A percentile compares a stretch with the other conserved stretches of the same genome.
These are phyloP conservation scores for Notothenia rossii DNA, from an alignment of 2,113 vertebrate species.

Conservation along the genomic window DNA sequence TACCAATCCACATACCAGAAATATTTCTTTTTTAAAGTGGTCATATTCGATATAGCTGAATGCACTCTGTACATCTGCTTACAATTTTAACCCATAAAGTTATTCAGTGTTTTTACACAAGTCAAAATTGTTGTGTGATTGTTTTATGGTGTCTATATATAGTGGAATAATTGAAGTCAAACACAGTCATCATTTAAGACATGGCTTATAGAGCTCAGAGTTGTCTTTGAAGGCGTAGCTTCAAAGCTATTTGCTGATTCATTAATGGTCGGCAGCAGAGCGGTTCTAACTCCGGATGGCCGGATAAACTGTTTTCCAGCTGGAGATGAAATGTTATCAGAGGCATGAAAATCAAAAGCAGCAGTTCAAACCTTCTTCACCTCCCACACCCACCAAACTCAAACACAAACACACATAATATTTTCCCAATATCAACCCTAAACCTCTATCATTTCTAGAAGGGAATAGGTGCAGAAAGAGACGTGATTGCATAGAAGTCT, in stretches of 20 bases:
- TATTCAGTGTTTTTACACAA: conserved; percentile 29
- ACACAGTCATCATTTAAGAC: conserved; percentile 1
- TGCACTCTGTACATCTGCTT: conserved; percentile 41
- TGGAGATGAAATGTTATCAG: conserved; percentile 67
- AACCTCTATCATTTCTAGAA: no score
- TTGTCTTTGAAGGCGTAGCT: conserved; percentile 17
- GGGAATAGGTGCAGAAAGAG: no score
- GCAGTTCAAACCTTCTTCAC: conserved; percentile 24
- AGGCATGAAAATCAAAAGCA: conserved; percentile 64
- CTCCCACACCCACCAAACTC: background rate
- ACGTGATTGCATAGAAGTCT: no score
- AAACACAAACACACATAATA: background rate
- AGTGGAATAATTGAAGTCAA: background rate
- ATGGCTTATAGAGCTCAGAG: background rate
- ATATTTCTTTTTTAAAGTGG: conserved; percentile 40
- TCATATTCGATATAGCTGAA: conserved; percentile 29
- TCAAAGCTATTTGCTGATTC: conserved; percentile 40
- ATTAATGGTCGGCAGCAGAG: conserved; percentile 33
- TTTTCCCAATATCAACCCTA: background rate
- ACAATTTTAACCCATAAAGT: conserved; percentile 36
- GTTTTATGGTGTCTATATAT: conserved; percentile 11
- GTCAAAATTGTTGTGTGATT: conserved; percentile 17
- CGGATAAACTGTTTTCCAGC: conserved; percentile 60
- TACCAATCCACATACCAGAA: conserved; percentile 30
- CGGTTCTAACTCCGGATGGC: conserved; percentile 37